Evolutionary conservation across 2,797 vertebrate genomes (phyloP), one percentile per base, ranked within the genome.

Genomic region (Alauda arvensis): DNA sequence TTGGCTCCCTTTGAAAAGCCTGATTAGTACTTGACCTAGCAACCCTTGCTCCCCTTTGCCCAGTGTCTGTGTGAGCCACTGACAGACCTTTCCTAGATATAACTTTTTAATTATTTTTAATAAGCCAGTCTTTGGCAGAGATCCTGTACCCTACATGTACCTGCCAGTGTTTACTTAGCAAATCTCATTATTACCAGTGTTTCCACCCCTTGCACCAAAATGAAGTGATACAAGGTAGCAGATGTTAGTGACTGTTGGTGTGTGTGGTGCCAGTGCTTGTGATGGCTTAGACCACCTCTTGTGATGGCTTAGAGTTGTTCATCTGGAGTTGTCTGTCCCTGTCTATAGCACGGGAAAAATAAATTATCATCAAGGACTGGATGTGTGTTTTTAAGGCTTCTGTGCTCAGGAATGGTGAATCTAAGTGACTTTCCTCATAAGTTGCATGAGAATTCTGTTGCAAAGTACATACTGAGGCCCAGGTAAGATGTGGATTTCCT

Each of bases 1-100:
- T 85, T 93, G 71, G 89, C 84, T 95, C 13, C 59, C 77, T 69
- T 81, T 94, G 88, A 96, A 96, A 94, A 91, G 56, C 53, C 48
- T 39, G 75, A 94, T 94, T 90, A 88, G 67, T 69, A 45, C 39
- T 87, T 85, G 66, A 93, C 90, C 78, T 66, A 67, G 53, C 79
- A 94, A 25, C 67, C 68, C 62, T 85, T 74, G 17, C 53, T 85
- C 10, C 39, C 55, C 13, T 84, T 65, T 84, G 40, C 59, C 55
- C 43, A 18, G 31, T 28, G 43, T 5, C 3, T 53, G 39, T 51
- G 42, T 59, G 71, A 71, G 59, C 62, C 48, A 43, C 29, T 93
- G 62, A 67, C 37, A 77, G 75, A 52, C 40, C 55, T 65, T 87
- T 37, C 34, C 60, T 39, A 49, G 20, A 25, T 55, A 61, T 3